These are phyloP conservation scores for Verasper variegatus DNA, from an alignment of 2,113 vertebrate species.

Conservation along the genomic window DNA sequence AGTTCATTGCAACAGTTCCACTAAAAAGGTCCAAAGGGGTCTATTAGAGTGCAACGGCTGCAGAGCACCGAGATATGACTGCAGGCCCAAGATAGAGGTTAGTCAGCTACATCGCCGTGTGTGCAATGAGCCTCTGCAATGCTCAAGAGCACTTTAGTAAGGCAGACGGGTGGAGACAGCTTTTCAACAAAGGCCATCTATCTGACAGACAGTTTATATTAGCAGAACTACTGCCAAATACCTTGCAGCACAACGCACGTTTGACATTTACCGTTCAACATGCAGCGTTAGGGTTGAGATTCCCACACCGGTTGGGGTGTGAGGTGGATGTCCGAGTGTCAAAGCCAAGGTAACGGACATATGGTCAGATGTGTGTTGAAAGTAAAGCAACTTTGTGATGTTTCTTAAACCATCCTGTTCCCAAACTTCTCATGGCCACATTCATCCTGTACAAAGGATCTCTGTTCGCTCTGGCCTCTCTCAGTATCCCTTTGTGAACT, in stretches of 20 bases:
- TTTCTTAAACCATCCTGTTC: constrained; percentile 76
- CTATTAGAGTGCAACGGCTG: not conserved
- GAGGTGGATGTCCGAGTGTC: constrained; percentile 6
- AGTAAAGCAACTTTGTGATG: constrained; percentile 78
- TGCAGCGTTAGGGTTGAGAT: not conserved
- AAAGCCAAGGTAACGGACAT: constrained; percentile 36
- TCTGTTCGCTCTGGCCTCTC: constrained; percentile 79
- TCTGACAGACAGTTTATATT: not conserved
- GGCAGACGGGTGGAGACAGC: not conserved
- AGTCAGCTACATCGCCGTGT: not conserved
- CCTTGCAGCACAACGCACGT: not conserved
- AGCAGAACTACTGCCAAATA: not conserved
- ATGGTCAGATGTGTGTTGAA: constrained; percentile 15
- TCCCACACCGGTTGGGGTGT: not conserved
- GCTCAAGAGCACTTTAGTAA: constrained; percentile 2
- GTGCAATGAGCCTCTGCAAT: not conserved
- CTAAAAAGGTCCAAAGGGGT: constrained; percentile 13
- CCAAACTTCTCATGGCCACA: constrained; percentile 80
- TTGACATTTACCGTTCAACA: not conserved
- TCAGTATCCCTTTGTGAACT: constrained; percentile 83
- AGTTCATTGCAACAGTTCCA: not conserved
- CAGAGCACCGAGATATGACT: not conserved
- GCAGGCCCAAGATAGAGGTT: not conserved
- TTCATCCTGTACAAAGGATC: constrained; percentile 82
- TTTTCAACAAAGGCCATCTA: too few species aligned